phyloP scores from a whole-genome alignment of 1,140 invertebrate genomes.

The Fopius arisanus region DNA sequence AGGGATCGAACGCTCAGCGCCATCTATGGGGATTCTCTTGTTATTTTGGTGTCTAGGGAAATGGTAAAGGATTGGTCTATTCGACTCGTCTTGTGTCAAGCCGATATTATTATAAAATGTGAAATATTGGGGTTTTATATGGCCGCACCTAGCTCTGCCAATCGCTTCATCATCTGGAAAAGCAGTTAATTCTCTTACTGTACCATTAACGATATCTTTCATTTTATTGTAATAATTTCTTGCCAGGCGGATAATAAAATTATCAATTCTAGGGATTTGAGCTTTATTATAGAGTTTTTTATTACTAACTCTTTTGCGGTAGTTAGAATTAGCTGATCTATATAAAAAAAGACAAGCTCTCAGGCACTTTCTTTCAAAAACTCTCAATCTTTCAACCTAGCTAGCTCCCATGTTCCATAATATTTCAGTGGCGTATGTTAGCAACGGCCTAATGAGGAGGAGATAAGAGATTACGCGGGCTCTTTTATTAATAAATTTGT shows the following conservation, averaged over 20 bases:
- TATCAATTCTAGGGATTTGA: conserved; percentile 4
- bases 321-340: not conserved
- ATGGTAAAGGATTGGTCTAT: not conserved
- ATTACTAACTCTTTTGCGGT: not conserved
- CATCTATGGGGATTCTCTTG: not conserved
- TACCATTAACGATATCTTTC: not conserved
- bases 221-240: not conserved
- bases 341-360: too few species aligned
- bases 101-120: not conserved
- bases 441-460: not conserved
- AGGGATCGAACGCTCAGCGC: accelerated
- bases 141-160: not conserved
- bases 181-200: not conserved
- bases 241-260: conserved; percentile 4
- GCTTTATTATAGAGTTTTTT: not conserved
- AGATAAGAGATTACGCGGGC: conserved; percentile 25
- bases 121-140: conserved; percentile 2
- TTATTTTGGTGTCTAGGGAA: not conserved
- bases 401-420: conserved; percentile 18
- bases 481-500: not conserved
- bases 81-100: not conserved
- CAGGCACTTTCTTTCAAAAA: too few species aligned
- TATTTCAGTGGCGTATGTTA: conserved; percentile 12
- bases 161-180: too few species aligned
- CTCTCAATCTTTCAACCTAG: too few species aligned